Conservation (phyloP, 2,888 invertebrate genomes). For the Apodemia duryi region DNA sequence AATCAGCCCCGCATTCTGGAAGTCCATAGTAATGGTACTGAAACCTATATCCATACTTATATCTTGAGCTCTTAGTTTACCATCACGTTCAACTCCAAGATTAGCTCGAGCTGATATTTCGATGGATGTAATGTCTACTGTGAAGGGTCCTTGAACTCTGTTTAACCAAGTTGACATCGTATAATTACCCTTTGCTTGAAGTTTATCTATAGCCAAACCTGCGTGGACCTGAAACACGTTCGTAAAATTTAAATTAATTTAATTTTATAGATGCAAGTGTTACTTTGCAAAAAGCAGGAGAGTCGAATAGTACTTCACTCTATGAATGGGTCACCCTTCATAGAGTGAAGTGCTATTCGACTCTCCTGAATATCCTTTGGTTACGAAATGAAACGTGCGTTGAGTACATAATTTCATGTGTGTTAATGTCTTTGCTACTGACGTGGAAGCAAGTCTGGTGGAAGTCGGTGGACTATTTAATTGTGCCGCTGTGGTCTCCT, state of each 20-base stretch:
- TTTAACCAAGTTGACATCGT: slow-evolving; percentile 85
- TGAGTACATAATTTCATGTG: too few relatives aligned
- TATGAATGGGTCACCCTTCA: too few relatives aligned
- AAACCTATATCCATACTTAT: slow-evolving; percentile 90
- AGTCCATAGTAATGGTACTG: slow-evolving; percentile 86
- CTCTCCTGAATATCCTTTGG: too few relatives aligned
- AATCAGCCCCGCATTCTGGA: slow-evolving; percentile 89
- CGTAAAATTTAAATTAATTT: background rate
- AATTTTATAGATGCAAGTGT: too few relatives aligned
- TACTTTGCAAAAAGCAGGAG: too few relatives aligned
- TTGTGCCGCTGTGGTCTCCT: too few relatives aligned
- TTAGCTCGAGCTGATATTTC: slow-evolving; percentile 83
- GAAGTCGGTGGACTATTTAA: too few relatives aligned
- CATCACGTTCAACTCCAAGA: slow-evolving; percentile 85
- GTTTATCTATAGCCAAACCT: slow-evolving; percentile 83
- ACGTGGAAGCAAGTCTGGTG: too few relatives aligned
- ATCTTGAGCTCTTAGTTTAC: slow-evolving; percentile 86
- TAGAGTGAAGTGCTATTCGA: too few relatives aligned
- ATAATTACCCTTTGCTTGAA: slow-evolving; percentile 87
- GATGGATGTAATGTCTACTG: slow-evolving; percentile 85
- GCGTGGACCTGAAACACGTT: slow-evolving; percentile 81
- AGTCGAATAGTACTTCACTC: too few relatives aligned
- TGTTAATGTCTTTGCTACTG: too few relatives aligned
- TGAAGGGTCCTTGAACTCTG: slow-evolving; percentile 86
- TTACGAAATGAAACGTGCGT: too few relatives aligned